Evolutionary conservation across 2,113 vertebrate genomes (phyloP).

Genomic region (Cinclus cinclus): DNA sequence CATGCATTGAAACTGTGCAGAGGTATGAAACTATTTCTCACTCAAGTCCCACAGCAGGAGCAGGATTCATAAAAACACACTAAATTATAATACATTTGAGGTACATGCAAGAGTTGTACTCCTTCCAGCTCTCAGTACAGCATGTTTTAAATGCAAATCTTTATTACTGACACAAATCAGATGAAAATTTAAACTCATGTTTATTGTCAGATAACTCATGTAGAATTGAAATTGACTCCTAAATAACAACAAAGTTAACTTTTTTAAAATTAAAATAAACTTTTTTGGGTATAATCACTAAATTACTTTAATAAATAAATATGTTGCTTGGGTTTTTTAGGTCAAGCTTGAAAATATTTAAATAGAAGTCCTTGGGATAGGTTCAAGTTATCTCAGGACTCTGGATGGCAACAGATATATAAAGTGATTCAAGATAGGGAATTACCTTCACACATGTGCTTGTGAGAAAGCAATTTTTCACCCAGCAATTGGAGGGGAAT

Average conservation of each 20-base stretch:
- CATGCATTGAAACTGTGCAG: rapidly evolving
- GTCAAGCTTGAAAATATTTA: not conserved
- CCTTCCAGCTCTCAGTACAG: not conserved
- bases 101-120: not conserved
- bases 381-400: not conserved
- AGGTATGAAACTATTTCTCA: not conserved
- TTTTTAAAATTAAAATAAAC: not conserved
- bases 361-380: not conserved
- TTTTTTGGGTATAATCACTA: not conserved
- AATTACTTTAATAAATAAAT: not conserved
- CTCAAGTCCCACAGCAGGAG: not conserved
- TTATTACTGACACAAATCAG: not conserved
- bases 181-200: not conserved
- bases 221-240: not conserved
- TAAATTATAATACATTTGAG: not conserved
- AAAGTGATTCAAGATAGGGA: not conserved
- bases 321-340: not conserved
- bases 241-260: not conserved
- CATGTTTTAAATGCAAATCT: not conserved
- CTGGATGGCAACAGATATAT: not conserved
- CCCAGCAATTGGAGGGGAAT: not conserved
- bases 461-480: not conserved
- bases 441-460: not conserved
- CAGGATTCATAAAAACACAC: not conserved
- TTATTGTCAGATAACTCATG: not conserved